phyloP scores from a whole-genome alignment of 2,888 invertebrate genomes.

The Tachina fera region DNA sequence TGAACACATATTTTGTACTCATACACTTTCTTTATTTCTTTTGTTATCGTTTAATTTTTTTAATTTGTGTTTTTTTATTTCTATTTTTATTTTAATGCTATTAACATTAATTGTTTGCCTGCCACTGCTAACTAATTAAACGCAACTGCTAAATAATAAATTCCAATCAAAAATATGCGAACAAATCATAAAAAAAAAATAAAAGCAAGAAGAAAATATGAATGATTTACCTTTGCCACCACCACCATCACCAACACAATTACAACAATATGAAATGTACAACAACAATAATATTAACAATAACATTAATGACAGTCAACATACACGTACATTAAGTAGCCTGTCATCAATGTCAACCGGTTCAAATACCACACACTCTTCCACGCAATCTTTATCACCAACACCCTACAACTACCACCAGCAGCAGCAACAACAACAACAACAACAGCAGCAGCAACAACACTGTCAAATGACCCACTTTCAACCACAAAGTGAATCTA shows the following conservation, averaged over 20 bases:
- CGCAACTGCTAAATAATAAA: conserved; percentile 50
- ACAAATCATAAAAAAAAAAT: conserved; percentile 35
- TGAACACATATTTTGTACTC: conserved; percentile 46
- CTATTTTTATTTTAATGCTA: conserved; percentile 56
- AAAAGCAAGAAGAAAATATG: conserved; percentile 70
- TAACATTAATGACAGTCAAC: conserved; percentile 72
- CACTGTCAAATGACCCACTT: conserved; percentile 63
- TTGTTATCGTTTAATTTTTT: conserved; percentile 30
- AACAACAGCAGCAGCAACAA: conserved; percentile 71
- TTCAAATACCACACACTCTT: conserved; percentile 75
- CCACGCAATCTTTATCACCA: conserved; percentile 76
- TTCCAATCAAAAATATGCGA: conserved; percentile 24
- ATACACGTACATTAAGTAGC: conserved; percentile 81
- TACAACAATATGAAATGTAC: conserved; percentile 78
- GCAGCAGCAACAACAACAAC: conserved; percentile 46
- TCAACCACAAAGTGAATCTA: conserved; percentile 42
- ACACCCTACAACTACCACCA: conserved; percentile 71
- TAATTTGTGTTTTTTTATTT: conserved; percentile 40
- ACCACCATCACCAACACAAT: conserved; percentile 81
- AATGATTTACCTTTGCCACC: conserved; percentile 80
- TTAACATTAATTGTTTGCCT: conserved; percentile 57
- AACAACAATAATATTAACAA: conserved; percentile 68
- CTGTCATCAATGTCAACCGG: conserved; percentile 80
- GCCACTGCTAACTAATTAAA: conserved; percentile 71
- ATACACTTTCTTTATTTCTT: conserved; percentile 7